Conservation (phyloP, 2,888 invertebrate species). For the Phaonia tiefii region DNA sequence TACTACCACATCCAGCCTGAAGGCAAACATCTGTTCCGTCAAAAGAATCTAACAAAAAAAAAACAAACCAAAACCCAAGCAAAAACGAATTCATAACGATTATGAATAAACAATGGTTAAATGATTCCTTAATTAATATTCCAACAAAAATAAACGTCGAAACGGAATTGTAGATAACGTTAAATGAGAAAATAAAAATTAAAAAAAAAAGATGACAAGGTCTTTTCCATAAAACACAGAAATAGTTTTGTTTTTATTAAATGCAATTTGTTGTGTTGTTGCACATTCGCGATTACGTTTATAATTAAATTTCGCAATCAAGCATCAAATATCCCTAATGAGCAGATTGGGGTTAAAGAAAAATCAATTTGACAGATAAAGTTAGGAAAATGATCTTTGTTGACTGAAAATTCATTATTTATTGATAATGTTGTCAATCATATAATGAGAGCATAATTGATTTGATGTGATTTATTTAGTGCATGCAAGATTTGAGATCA, state of each 20-base stretch:
- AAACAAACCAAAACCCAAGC: no score
- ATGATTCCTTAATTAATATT: slow-evolving; percentile 32
- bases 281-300: background rate
- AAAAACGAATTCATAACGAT: slow-evolving; percentile 1
- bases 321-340: no score
- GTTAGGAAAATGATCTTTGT: background rate
- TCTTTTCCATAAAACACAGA: background rate
- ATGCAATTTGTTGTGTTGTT: background rate
- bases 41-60: slow-evolving; percentile 32
- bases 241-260: background rate
- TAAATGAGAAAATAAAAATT: no score
- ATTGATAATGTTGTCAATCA: slow-evolving; percentile 11
- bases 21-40: slow-evolving; percentile 62
- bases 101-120: slow-evolving; percentile 40
- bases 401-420: background rate
- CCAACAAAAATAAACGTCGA: slow-evolving; percentile 6
- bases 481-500: no score
- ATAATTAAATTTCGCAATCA: no score
- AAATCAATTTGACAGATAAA: background rate
- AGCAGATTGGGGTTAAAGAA: background rate
- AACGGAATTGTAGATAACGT: background rate
- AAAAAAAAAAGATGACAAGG: background rate
- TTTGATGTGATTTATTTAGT: background rate
- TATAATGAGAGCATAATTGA: slow-evolving; percentile 17
- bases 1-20: slow-evolving; percentile 35